Conservation (phyloP, 2,113 vertebrate species). For the Catagonus wagneri region DNA sequence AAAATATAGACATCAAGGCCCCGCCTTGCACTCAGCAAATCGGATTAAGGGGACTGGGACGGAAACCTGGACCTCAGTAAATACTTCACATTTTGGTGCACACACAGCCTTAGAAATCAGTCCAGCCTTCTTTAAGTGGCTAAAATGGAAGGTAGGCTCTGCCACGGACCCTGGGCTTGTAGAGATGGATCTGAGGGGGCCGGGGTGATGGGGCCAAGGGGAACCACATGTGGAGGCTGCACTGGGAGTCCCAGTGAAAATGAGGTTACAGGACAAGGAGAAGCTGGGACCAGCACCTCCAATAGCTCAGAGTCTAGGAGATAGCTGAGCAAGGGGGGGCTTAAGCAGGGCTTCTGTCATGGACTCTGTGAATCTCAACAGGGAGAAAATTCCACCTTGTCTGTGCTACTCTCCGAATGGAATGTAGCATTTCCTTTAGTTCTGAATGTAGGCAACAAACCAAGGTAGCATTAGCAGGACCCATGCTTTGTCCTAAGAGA, state of each 20-base stretch:
- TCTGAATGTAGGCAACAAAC: neutral
- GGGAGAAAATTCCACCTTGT: neutral
- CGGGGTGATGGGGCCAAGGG: neutral
- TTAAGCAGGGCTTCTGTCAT: neutral
- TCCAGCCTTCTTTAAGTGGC: neutral
- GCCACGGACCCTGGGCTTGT: neutral
- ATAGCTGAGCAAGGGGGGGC: neutral
- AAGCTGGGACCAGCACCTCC: neutral
- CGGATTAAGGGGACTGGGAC: neutral
- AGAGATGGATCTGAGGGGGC: neutral
- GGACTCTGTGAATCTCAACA: neutral
- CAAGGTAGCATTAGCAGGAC: neutral
- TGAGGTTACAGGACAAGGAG: neutral
- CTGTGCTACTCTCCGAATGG: neutral
- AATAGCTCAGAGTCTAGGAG: neutral
- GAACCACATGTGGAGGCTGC: neutral
- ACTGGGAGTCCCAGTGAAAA: neutral
- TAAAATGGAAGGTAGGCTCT: neutral
- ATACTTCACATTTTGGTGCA: neutral
- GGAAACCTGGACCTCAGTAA: neutral
- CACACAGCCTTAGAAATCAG: neutral
- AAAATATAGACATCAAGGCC: neutral
- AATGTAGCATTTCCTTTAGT: neutral
- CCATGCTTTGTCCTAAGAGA: neutral
- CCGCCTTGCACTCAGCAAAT: neutral